Evolutionary conservation across 2,888 invertebrate genomes (phyloP), one percentile per base, ranked within the genome.

Genomic region (Tricholauxania praeusta): DNA sequence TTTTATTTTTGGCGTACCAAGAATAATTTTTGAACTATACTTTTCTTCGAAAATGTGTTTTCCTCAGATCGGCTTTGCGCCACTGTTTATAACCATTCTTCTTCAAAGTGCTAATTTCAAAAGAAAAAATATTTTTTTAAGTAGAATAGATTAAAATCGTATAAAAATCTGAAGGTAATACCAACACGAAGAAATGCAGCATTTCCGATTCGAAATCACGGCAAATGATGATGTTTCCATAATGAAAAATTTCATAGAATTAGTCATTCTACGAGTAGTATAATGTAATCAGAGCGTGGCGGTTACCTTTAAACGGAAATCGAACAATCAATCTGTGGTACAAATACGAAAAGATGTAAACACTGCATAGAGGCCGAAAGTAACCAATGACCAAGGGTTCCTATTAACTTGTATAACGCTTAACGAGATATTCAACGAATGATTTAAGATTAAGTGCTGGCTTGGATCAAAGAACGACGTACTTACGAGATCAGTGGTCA

Each of bases 151-250:
- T 39, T 39, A 39, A n/a, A 39, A 39, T 39, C 39, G 10, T 10
- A 39, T 2, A 39, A 39, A 8, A 39, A 10, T 8, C 10, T 39
- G 10, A 39, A 39, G 39, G 39, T 39, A 39, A 7, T 39, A 51
- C 64, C 47, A 49, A 28, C 28, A 28, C 1, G 8, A 10, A 10
- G 0, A 7, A 39, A 39, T 39, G 17, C 17, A 51, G 22, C 8
- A 51, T 51, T 64, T 64, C 22, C 64, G 51, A 64, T 19, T 19
- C 51, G 64, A 60, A 39, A 52, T 12, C 19, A 22, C 22, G 47
- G 63, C 63, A 62, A 62, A 70, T 70, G 62, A 62, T 70, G 70
- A 63, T 70, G 70, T 70, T 62, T 70, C 51, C 22, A 47, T 63
- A 53, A 70, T 52, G 32, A 63, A 49, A 32, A 53, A 63, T 39